phyloP scores from a whole-genome alignment of 1,140 invertebrate genomes.

The Atta colombica region DNA sequence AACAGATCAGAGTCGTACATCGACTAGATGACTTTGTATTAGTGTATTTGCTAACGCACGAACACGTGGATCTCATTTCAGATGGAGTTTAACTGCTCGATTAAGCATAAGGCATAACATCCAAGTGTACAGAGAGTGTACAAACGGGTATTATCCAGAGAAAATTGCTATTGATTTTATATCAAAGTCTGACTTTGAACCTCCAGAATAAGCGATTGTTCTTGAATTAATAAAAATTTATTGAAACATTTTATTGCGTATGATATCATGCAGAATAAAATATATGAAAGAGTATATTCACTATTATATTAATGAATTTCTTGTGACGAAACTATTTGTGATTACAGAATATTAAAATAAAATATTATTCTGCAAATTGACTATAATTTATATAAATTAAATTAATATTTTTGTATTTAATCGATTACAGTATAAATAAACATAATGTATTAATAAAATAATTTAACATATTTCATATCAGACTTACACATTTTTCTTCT shows the following conservation, averaged over 20 bases:
- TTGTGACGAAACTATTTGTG: not conserved
- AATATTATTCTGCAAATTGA: not conserved
- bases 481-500: conserved; percentile 55
- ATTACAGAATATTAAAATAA: not conserved
- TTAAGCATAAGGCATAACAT: conserved; percentile 71
- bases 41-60: conserved; percentile 65
- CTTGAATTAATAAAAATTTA: conserved; percentile 35
- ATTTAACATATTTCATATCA: not conserved
- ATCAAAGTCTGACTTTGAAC: conserved; percentile 39
- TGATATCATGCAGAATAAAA: conserved; percentile 2
- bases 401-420: not conserved
- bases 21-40: conserved; percentile 78
- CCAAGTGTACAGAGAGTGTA: conserved; percentile 8
- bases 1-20: conserved; percentile 77
- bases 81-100: conserved; percentile 75
- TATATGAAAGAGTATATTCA: conserved; percentile 39
- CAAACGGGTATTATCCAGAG: conserved; percentile 1
- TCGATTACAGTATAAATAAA: not conserved
- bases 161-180: conserved; percentile 10
- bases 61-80: conserved; percentile 71
- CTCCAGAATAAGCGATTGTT: not conserved
- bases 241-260: conserved; percentile 2
- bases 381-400: not conserved
- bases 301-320: conserved; percentile 11
- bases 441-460: conserved; percentile 8